phyloP scores from a whole-genome alignment of 2,888 invertebrate genomes.

The Poecilus cupreus region DNA sequence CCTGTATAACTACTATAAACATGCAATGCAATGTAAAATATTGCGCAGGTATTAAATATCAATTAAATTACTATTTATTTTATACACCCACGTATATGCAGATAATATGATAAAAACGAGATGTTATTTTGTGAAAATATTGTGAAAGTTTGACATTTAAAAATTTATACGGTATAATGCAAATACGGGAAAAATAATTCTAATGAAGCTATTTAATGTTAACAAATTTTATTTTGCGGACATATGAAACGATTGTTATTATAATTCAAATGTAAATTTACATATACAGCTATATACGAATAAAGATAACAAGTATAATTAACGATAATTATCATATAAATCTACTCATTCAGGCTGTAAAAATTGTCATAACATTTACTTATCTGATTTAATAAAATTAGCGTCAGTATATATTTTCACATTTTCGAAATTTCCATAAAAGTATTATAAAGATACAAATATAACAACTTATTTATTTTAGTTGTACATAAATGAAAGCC shows the following conservation, averaged over 20 bases:
- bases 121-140: neutral
- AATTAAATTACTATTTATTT: no score
- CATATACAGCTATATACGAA: neutral
- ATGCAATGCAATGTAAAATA: no score
- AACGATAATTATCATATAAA: neutral
- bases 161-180: neutral
- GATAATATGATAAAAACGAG: no score
- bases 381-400: neutral
- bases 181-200: neutral
- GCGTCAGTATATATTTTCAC: neutral
- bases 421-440: neutral
- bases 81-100: no score
- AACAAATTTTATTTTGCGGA: neutral
- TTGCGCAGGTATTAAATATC: no score
- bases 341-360: neutral
- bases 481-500: no score
- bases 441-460: neutral
- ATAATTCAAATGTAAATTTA: neutral
- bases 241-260: conserved; percentile 7
- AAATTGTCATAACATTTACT: neutral
- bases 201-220: neutral
- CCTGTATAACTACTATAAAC: no score
- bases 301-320: conserved; percentile 7
- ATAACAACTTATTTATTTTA: no score
- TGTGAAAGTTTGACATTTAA: conserved; percentile 16